Conservation (phyloP, 2,797 vertebrate genomes). For the Acridotheres tristis region DNA sequence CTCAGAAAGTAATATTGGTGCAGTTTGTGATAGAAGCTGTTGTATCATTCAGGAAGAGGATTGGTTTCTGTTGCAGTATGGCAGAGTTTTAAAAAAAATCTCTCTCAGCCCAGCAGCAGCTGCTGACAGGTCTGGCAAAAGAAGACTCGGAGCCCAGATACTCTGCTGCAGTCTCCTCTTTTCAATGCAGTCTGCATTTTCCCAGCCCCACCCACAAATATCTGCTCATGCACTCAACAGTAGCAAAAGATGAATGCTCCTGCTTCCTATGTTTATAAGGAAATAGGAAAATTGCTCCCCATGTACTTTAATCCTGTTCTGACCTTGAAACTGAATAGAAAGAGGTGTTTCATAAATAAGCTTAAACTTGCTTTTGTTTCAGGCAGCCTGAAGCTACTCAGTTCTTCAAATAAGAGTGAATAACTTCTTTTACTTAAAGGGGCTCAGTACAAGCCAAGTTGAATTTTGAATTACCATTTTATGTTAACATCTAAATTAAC, state of each 20-base stretch:
- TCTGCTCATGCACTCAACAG: background rate
- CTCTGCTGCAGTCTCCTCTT: background rate
- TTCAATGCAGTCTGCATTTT: background rate
- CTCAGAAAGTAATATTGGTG: slow-evolving; percentile 8
- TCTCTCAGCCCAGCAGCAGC: background rate
- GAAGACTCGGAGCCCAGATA: too few relatives aligned
- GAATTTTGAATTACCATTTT: background rate
- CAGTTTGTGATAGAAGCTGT: slow-evolving; percentile 14
- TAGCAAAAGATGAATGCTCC: background rate
- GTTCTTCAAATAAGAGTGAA: background rate
- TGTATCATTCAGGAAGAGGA: background rate
- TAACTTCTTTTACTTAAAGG: background rate
- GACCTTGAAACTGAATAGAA: background rate
- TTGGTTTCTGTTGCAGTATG: background rate
- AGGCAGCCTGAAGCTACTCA: background rate
- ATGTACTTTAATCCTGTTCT: background rate
- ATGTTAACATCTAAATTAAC: background rate
- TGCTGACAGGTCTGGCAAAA: background rate
- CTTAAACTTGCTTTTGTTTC: background rate
- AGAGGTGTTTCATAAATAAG: background rate
- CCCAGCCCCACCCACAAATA: background rate
- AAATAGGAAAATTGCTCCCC: background rate
- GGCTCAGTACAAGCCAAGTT: background rate
- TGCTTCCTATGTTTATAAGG: background rate
- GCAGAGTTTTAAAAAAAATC: background rate